Evolutionary conservation across 2,113 vertebrate genomes (phyloP), one percentile per base, ranked within the genome.

Genomic region (Aythya baeri): DNA sequence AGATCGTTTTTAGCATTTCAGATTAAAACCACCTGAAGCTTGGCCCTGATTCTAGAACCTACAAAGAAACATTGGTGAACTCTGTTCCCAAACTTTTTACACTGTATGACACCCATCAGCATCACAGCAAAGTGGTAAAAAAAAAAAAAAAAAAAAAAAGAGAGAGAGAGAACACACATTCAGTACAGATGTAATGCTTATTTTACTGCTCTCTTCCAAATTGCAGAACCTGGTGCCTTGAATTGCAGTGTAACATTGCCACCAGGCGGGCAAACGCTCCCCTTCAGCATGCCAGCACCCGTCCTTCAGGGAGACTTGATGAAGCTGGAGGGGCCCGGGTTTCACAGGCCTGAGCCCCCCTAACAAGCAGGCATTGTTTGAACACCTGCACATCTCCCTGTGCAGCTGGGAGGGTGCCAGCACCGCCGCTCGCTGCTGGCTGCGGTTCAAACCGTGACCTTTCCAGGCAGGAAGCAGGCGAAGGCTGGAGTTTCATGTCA

Each of bases 211-310:
- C 10, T 26, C 38, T 46, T 23, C 62, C 41, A 2, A 20, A 5
- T 0, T 0, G 49, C 57, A 36, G 43, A 32, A 18, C 44, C 8
- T 5, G 9, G 25, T 2, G 85, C 72, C 50, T 25, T 4, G 34
- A 52, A 52, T n/a, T 29, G 74, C 94, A n/a, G 96, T 31, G 84
- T 38, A 89, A 94, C 77, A 92, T 82, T 44, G 96, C 94, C 96
- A 17, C 96, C 96, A 49, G 88, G 96, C 67, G 96, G 96, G 90
- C 93, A 18, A 20, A 16, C 13, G 5, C 57, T 67, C 49, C 41
- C 29, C 34, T 6, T 2, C 1, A 21, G 23, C 26, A 7, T 49
- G 90, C 66, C 52, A 50, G 68, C 26, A 0, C 3, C 13, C 1
- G 2, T 22, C 67, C 36, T 38, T 22, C 13, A 16, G 49, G 41